phyloP scores from a whole-genome alignment of 2,797 vertebrate genomes.

The Zalophus californianus region DNA sequence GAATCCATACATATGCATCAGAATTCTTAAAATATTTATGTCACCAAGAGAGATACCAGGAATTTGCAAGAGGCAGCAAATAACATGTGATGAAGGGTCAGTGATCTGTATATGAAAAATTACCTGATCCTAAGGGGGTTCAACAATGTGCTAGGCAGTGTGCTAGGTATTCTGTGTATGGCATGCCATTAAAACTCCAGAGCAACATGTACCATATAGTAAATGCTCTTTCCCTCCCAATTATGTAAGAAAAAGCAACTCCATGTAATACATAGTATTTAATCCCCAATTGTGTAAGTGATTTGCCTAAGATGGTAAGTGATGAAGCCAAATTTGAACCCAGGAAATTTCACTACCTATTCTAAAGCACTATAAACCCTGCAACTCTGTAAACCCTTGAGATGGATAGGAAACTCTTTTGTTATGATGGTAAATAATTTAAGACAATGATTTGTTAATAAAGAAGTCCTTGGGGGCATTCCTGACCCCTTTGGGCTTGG shows the following conservation, averaged over 20 bases:
- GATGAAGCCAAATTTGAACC: neutral
- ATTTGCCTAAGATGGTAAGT: neutral
- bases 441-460: neutral
- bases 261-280: neutral
- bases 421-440: neutral
- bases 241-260: neutral
- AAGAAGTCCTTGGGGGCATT: neutral
- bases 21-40: slow-evolving; percentile 2
- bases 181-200: neutral
- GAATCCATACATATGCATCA: neutral
- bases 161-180: neutral
- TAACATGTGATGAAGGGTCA: neutral
- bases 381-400: neutral
- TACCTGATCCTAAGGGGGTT: neutral
- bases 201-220: neutral
- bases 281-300: neutral
- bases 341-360: neutral
- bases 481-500: neutral
- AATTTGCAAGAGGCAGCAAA: neutral
- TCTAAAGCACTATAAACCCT: neutral
- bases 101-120: neutral
- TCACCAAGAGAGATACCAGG: neutral
- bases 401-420: neutral
- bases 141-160: too few relatives aligned
- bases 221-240: neutral